Conservation (phyloP, 1,140 invertebrate genomes). For the Lordiphosa mommai region DNA sequence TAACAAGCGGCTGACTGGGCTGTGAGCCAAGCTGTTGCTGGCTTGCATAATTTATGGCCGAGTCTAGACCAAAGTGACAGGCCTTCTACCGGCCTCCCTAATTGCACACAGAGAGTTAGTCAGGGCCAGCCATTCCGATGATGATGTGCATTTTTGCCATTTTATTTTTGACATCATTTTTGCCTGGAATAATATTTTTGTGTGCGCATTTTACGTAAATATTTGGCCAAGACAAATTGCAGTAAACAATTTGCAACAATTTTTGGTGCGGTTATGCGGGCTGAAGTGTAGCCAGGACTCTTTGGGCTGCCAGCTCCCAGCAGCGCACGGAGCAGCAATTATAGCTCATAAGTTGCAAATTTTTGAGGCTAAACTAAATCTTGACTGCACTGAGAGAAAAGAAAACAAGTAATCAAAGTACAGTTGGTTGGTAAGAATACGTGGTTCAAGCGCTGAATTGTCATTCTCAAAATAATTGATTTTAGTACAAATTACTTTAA, state of each 20-base stretch:
- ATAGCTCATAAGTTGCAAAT: conserved; percentile 60
- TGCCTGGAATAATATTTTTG: conserved; percentile 39
- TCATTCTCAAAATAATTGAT: too few species aligned
- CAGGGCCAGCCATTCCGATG: conserved; percentile 41
- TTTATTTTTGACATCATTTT: conserved; percentile 52
- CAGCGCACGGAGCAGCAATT: conserved; percentile 45
- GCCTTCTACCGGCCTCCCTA: conserved; percentile 30
- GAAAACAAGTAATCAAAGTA: neutral
- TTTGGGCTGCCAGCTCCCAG: neutral
- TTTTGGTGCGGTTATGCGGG: conserved; percentile 35
- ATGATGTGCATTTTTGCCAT: conserved; percentile 48
- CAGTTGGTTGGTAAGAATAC: too few species aligned
- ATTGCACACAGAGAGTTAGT: conserved; percentile 24
- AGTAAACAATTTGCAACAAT: conserved; percentile 72
- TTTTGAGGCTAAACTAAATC: conserved; percentile 44
- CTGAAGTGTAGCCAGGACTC: conserved; percentile 14
- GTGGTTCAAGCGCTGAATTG: too few species aligned
- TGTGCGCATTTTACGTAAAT: conserved; percentile 37
- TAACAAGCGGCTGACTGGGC: conserved; percentile 24
- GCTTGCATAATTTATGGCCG: conserved; percentile 56
- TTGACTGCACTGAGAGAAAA: conserved; percentile 1
- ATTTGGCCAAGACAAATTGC: conserved; percentile 73
- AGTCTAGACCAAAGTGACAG: conserved; percentile 66
- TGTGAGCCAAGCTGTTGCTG: conserved; percentile 48
- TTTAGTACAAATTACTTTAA: too few species aligned